Evolutionary conservation across 2,797 vertebrate species (phyloP).

Genomic region (Pterois miles): DNA sequence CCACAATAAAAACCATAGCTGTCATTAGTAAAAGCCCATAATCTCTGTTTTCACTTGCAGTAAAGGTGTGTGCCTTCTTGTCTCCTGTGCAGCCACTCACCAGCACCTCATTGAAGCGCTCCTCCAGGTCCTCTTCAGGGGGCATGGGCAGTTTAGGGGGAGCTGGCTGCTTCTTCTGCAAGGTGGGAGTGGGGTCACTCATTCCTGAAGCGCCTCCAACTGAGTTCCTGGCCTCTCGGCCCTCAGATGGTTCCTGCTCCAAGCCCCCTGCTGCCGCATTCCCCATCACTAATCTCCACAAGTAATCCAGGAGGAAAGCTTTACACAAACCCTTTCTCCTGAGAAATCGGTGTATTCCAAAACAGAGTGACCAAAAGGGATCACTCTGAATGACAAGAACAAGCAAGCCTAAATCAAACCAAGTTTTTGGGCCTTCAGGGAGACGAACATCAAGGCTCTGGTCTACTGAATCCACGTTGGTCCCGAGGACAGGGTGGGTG

Average conservation of each 20-base stretch:
- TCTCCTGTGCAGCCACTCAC: slow-evolving; percentile 80
- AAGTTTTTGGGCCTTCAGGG: slow-evolving; percentile 24
- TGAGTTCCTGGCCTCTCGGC: slow-evolving; percentile 72
- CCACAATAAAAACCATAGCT: not conserved
- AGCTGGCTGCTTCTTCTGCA: slow-evolving; percentile 82
- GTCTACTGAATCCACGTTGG: slow-evolving; percentile 39
- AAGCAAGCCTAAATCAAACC: slow-evolving; percentile 29
- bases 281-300: slow-evolving; percentile 91
- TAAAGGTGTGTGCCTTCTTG: slow-evolving; percentile 1
- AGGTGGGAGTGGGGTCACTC: slow-evolving; percentile 67
- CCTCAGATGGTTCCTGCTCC: slow-evolving; percentile 84
- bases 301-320: slow-evolving; percentile 83
- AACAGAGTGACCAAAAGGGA: slow-evolving; percentile 26
- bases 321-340: slow-evolving; percentile 47
- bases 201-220: slow-evolving; percentile 60
- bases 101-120: slow-evolving; percentile 90
- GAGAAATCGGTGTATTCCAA: slow-evolving; percentile 57
- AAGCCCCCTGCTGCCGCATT: slow-evolving; percentile 85
- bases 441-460: slow-evolving; percentile 29
- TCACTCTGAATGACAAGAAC: slow-evolving; percentile 36
- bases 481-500: slow-evolving; percentile 37
- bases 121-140: slow-evolving; percentile 88
- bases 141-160: slow-evolving; percentile 90
- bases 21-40: not conserved
- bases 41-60: slow-evolving; percentile 5